Base-by-base conservation (phyloP, 1,140 invertebrate genomes). In the Cydia amplana region DNA sequence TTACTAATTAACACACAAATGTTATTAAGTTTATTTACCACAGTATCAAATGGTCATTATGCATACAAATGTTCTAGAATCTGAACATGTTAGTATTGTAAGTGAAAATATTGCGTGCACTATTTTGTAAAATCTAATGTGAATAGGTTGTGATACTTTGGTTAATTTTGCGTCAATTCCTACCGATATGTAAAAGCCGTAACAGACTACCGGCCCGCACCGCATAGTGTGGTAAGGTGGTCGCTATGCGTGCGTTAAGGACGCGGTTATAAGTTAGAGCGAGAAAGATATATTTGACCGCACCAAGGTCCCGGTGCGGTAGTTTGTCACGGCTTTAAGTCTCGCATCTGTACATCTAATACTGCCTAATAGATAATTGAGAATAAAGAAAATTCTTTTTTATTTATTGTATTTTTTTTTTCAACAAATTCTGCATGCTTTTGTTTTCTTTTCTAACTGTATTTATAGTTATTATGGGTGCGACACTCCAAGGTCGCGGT, bases 291-390 rank as follows among this genome's bases (percentile, higher is more conserved):
- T 32, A 32, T 32, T 6, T 32, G 32, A 6, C 32, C 5, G 32
- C 32, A 32, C 32, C 32, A 32, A 32, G 5, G 32, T 32, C 32
- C 5, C 32, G 32, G 32, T 32, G 32, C 32, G 32, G 5, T 32
- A 32, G 43, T 46, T 4, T 46, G 10, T 46, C 3, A 12, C 43
- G 5, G 49, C 16, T n/a, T 28, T 28, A 28, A n/a, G 16, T 49
- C 7, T 9, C 7, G 46, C 46, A 49, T 49, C 14, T 60, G 55
- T 60, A 18, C n/a, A 9, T 55, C 51, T 60, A n/a, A 60, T 60
- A 60, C 55, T 60, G 55, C 18, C 55, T 60, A 23, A 60, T 60
- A 60, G 55, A 60, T 60, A 60, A 55, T n/a, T 60, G 55, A 60
- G 20, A 60, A 60, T 60, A 60, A 60, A 60, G 55, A 60, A 18